Base-by-base conservation (phyloP, 2,888 invertebrate genomes). In the Meganola albula region DNA sequence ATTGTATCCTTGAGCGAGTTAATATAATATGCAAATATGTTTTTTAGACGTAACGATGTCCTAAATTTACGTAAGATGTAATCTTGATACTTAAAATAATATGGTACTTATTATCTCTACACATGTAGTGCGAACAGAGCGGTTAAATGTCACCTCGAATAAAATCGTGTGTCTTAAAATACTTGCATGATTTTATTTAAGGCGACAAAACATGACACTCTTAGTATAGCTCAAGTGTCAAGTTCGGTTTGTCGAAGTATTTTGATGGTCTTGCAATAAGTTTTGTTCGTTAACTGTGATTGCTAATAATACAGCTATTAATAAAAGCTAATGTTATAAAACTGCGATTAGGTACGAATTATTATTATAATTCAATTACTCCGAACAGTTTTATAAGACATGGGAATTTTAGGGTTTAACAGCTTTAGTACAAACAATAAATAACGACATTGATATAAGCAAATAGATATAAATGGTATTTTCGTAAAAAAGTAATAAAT, bases 261-360 rank as follows among this genome's bases (percentile, higher is more conserved):
- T 53, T 62, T 63, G 68, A 76, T 64, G 63, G 58, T 63, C 65
- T 65, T 58, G 52, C 43, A 56, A 47, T 56, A 56, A 59, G 8
- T 53, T 64, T 71, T 71, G 61, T 72, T 64, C 58, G 53, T 48
- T 36, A 45, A 62, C 56, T 50, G 55, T 68, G 56, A 76, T 77
- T 71, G 77, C 74, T 82, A 77, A 78, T 78, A 79, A 77, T 73
- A 72, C 57, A 48, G 66, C 65, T 76, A 73, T 74, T 79, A 74
- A 74, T 72, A 69, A 51, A 20, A 22, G 32, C 21, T 46, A 47
- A 40, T 49, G 16, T 38, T 40, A 20, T 29, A 34, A 44, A 49
- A 40, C 40, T 53, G 37, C 29, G 33, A 25, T 9, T 11, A 16
- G 4, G 16, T 5, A 16, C 7, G 7, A 5, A 21, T n/a, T 21